Evolutionary conservation across 2,797 vertebrate species (phyloP).

Genomic region (Mormyrus proboscirostris): DNA sequence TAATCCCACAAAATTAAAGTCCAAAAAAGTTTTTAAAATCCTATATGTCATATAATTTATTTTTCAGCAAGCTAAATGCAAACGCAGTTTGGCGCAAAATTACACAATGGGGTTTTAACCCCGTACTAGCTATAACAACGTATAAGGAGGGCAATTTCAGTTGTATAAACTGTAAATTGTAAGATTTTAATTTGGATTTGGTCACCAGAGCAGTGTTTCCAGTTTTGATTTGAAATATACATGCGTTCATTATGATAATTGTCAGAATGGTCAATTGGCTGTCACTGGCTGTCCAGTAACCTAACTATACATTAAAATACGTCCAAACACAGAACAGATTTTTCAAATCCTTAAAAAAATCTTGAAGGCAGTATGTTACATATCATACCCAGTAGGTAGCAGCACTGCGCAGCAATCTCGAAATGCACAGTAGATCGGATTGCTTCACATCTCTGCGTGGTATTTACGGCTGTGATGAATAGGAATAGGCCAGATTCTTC

Average conservation of each 20-base stretch:
- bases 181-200: neutral
- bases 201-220: neutral
- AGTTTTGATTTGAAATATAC: neutral
- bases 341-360: neutral
- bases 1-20: neutral
- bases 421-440: neutral
- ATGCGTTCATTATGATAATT: neutral
- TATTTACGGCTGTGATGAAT: neutral
- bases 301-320: neutral
- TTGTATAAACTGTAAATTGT: neutral
- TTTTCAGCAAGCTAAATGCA: neutral
- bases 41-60: neutral
- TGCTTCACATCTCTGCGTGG: neutral
- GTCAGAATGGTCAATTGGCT: neutral
- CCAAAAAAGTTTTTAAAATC: neutral
- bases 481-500: neutral
- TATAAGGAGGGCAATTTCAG: neutral
- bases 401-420: conserved; percentile 35
- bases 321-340: neutral
- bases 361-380: neutral
- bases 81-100: neutral
- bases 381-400: conserved; percentile 47
- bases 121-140: too few relatives aligned
- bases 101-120: too few relatives aligned
- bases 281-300: neutral